A percentile compares a stretch with the other conserved stretches of the same genome.
Conservation (phyloP, 1,140 invertebrate species). For the Drosophila ananassae region DNA sequence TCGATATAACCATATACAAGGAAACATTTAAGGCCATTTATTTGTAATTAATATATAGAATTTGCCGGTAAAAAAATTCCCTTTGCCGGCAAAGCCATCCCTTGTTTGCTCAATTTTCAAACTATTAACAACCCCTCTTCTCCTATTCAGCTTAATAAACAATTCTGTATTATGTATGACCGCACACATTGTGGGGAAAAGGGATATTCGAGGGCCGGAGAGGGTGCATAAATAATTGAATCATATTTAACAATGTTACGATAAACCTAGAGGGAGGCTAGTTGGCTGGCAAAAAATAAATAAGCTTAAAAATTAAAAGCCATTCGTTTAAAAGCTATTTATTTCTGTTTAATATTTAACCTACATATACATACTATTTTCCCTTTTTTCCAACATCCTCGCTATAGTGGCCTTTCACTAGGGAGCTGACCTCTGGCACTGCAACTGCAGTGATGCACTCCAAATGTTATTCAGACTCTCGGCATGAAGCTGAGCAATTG, state of each 20-base stretch:
- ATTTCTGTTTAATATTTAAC: slow-evolving; percentile 29
- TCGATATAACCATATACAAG: too few relatives aligned
- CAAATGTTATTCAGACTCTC: slow-evolving; percentile 44
- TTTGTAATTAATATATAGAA: background rate
- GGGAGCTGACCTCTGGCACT: slow-evolving; percentile 7
- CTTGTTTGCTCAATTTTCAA: slow-evolving; percentile 16
- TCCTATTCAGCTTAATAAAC: slow-evolving; percentile 15
- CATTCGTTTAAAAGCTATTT: slow-evolving; percentile 35
- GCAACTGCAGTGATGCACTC: slow-evolving; percentile 47
- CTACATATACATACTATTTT: slow-evolving; percentile 9
- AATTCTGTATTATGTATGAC: slow-evolving; percentile 38
- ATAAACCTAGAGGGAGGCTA: slow-evolving; percentile 26
- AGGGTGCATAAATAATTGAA: slow-evolving; percentile 67
- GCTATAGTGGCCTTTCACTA: slow-evolving; percentile 46
- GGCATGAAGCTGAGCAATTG: slow-evolving; percentile 56
- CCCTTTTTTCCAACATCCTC: background rate
- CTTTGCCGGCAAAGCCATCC: background rate
- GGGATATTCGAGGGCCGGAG: slow-evolving; percentile 22
- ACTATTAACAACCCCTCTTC: slow-evolving; percentile 23
- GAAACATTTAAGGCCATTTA: background rate
- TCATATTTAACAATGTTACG: slow-evolving; percentile 67
- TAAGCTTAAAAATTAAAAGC: slow-evolving; percentile 46
- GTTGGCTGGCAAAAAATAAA: slow-evolving; percentile 29
- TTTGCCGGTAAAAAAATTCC: background rate
- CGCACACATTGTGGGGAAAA: background rate